These are phyloP conservation scores for Drosophila quinaria DNA, from an alignment of 2,888 invertebrate genomes.

Conservation along the genomic window DNA sequence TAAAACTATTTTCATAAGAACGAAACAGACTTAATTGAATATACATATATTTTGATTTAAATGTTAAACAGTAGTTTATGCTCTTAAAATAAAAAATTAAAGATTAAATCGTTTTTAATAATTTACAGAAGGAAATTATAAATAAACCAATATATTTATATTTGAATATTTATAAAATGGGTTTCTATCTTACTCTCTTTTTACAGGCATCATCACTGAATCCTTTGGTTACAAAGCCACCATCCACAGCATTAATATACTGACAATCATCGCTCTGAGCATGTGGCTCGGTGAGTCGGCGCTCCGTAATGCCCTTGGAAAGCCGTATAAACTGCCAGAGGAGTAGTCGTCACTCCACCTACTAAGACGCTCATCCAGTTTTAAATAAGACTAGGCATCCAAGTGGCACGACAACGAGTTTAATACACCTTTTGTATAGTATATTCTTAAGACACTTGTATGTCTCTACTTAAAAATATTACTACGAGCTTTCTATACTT, in stretches of 20 bases:
- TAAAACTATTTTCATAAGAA: too few species aligned
- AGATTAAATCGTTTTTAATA: too few species aligned
- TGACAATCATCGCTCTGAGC: constrained; percentile 75
- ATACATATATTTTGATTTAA: too few species aligned
- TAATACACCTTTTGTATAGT: constrained; percentile 27
- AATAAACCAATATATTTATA: too few species aligned
- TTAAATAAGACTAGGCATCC: constrained; percentile 9
- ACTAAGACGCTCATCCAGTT: background rate
- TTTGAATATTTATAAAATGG: background rate
- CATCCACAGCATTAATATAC: constrained; percentile 77
- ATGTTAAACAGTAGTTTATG: too few species aligned
- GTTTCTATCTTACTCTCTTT: background rate
- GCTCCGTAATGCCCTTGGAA: constrained; percentile 66
- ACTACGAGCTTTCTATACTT: background rate
- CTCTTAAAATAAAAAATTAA: too few species aligned
- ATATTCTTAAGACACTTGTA: constrained; percentile 34
- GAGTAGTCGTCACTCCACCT: constrained; percentile 9
- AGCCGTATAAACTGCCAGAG: constrained; percentile 55
- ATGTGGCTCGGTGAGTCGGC: constrained; percentile 77
- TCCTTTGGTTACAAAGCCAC: constrained; percentile 74
- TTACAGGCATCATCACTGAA: constrained; percentile 78
- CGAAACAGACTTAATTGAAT: too few species aligned
- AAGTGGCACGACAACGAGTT: constrained; percentile 1
- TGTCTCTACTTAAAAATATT: constrained; percentile 13
- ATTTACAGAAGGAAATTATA: too few species aligned